Base-by-base conservation (phyloP, 2,888 invertebrate species). In the Noctua fimbriata region DNA sequence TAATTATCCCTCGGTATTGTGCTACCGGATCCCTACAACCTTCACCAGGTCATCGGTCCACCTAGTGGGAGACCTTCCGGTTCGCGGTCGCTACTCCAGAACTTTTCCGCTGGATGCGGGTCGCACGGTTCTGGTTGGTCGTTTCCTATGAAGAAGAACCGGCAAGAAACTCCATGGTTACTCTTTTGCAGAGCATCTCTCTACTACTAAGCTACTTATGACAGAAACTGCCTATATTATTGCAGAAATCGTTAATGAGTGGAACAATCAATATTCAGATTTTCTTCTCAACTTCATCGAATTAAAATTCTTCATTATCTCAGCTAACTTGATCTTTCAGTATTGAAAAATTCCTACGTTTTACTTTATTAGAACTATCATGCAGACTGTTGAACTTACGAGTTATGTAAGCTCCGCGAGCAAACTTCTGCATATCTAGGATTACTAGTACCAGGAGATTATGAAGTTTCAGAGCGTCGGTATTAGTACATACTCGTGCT, bases 341-440 rank as follows among this genome's bases (percentile, higher is more conserved):
- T 1, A 24, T 16, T 55, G 16, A 69, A 75, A 36, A 67, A 63
- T 4, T 52, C 28, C 44, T 28, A 60, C 24, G 49, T 47, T 47
- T 28, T 67, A 83, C 49, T 81, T 65, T 60, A 16, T 16, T 18
- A 66, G 41, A 66, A 58, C 65, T 28, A 47, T 60, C 28, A n/a
- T 47, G n/a, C 49, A 70, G 63, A 28, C 36, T 77, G 83, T 78
- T 83, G 70, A 83, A 71, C 79, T 84, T 81, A 24, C 4, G n/a
- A 81, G 66, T 67, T 78, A 60, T 52, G 36, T 28, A 14, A 67
- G 70, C 16, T 36, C 44, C 47, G 52, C 60, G 44, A 60, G 44
- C 60, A 67, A 81, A 81, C 60, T 81, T 67, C 12, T 24, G 66
- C 79, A 71, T 78, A 55, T 84, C 84, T 60, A 36, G 78, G 60